Evolutionary conservation across 1,140 invertebrate species (phyloP).

Genomic region (Rhagoletis pomonella): DNA sequence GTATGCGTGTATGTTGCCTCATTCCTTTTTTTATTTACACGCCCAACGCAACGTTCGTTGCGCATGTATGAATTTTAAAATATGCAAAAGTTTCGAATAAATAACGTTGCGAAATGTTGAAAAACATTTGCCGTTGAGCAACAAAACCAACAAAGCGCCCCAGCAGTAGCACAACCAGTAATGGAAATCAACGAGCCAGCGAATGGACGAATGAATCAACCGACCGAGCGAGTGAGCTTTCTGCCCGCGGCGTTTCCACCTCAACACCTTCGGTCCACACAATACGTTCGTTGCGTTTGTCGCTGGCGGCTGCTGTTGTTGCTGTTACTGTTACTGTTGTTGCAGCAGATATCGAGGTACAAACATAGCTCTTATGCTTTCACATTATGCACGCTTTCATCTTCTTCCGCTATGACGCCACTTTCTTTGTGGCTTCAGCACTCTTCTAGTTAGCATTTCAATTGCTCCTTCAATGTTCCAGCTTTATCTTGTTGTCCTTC

Average conservation of each 20-base stretch:
- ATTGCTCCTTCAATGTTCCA: constrained; percentile 24
- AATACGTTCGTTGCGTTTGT: constrained; percentile 23
- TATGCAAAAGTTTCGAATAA: constrained; percentile 30
- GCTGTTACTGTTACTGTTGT: background rate
- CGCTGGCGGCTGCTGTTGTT: background rate
- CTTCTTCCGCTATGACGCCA: constrained; percentile 19
- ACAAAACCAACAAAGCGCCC: background rate
- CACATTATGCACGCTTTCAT: constrained; percentile 6
- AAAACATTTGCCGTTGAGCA: background rate
- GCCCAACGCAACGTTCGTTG: background rate
- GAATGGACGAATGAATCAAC: background rate
- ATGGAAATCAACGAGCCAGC: background rate
- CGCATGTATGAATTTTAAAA: constrained; percentile 42
- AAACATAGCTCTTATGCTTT: background rate
- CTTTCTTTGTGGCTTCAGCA: constrained; percentile 1
- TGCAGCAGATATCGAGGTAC: background rate
- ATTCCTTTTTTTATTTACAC: background rate
- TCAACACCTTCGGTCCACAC: constrained; percentile 25
- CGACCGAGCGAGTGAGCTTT: constrained; percentile 25
- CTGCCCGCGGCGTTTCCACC: constrained; percentile 16
- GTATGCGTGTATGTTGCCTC: too few relatives aligned
- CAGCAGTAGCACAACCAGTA: background rate
- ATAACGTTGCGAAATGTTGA: background rate
- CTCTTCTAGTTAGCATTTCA: constrained; percentile 26
- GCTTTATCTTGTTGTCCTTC: constrained; percentile 1